A percentile compares a stretch with the other conserved stretches of the same genome.
Evolutionary conservation across 2,113 vertebrate genomes (phyloP).

Genomic region (Collichthys lucidus): DNA sequence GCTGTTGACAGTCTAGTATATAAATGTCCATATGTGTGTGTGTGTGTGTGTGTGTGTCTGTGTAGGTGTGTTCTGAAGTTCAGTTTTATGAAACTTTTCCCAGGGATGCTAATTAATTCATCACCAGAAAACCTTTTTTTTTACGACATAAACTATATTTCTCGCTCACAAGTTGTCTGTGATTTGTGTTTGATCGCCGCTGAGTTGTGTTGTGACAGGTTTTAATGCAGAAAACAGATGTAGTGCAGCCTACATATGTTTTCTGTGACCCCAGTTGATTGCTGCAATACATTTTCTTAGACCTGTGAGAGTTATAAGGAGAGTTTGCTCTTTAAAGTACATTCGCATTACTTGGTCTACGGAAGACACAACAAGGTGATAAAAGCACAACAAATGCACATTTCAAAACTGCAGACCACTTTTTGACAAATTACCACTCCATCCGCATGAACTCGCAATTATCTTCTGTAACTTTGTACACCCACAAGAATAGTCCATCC

Average conservation of each 20-base stretch:
- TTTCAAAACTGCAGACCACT: background rate
- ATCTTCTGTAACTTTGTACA: background rate
- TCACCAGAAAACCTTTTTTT: background rate
- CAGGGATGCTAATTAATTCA: slow-evolving; percentile 33
- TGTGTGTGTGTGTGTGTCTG: slow-evolving; percentile 11
- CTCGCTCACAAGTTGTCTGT: background rate
- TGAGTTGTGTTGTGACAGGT: slow-evolving; percentile 1
- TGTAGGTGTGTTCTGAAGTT: slow-evolving; percentile 26
- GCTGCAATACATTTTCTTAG: background rate
- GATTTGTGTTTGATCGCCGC: slow-evolving; percentile 20
- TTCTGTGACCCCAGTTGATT: slow-evolving; percentile 12
- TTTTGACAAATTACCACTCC: background rate
- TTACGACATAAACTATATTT: background rate
- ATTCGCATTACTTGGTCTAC: background rate
- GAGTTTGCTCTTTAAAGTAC: background rate
- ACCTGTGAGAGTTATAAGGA: background rate
- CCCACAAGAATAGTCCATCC: background rate
- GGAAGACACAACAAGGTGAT: background rate
- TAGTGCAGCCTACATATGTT: slow-evolving; percentile 39
- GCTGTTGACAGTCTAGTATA: background rate
- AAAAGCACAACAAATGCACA: background rate
- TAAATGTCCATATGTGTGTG: background rate
- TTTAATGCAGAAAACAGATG: slow-evolving; percentile 28
- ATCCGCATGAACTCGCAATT: background rate
- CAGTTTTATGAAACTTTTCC: slow-evolving; percentile 53